Evolutionary conservation across 2,797 vertebrate genomes (phyloP).

Genomic region (Scolopax bukidnonensis): DNA sequence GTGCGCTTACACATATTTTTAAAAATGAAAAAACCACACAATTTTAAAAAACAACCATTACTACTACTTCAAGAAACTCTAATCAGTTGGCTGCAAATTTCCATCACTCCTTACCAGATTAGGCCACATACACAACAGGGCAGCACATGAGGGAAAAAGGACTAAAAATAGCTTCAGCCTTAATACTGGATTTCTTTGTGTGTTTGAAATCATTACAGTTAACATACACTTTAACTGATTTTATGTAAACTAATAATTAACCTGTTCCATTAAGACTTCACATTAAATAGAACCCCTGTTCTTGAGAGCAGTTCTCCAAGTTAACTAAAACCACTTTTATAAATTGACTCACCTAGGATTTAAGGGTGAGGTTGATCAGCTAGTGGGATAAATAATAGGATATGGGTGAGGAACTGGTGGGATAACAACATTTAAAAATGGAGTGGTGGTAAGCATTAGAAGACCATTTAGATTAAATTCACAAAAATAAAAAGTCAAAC

Average conservation of each 20-base stretch:
- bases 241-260: background rate
- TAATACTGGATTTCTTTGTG: background rate
- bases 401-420: background rate
- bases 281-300: background rate
- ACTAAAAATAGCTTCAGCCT: background rate
- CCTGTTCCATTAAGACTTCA: background rate
- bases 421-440: background rate
- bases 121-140: background rate
- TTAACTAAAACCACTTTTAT: background rate
- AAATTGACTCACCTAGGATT: background rate
- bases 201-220: background rate
- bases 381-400: conserved; percentile 6
- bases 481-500: background rate
- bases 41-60: background rate
- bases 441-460: background rate
- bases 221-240: background rate
- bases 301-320: background rate
- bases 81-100: background rate
- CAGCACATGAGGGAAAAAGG: background rate
- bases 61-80: background rate
- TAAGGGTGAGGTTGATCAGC: conserved; percentile 22
- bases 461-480: background rate
- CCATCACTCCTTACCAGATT: background rate
- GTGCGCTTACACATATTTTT: background rate
- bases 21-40: background rate